Conservation (phyloP, 2,113 vertebrate species). For the Elachura formosa region DNA sequence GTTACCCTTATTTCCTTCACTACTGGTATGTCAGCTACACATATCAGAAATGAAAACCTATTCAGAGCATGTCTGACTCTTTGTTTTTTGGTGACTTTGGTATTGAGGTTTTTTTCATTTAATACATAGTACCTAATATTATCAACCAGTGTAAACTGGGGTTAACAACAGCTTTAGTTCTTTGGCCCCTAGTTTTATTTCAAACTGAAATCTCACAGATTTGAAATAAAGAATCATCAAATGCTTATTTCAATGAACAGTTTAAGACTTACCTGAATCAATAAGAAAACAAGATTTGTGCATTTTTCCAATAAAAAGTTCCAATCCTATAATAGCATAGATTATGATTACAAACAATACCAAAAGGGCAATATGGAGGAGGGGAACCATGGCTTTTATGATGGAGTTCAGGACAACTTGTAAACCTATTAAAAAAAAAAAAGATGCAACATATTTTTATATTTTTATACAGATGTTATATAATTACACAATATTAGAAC, state of each 20-base stretch:
- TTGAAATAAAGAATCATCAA: background rate
- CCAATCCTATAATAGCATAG: constrained; percentile 99
- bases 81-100: background rate
- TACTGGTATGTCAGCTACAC: background rate
- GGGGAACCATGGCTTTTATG: constrained; percentile 99
- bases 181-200: background rate
- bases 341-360: constrained; percentile 99
- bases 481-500: background rate
- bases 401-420: constrained; percentile 99
- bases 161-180: background rate
- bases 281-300: constrained; percentile 92
- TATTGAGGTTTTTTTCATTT: background rate
- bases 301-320: constrained; percentile 99
- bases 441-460: background rate
- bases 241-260: background rate
- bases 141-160: background rate
- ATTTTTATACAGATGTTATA: too few relatives aligned
- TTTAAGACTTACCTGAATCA: constrained; percentile 80
- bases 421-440: constrained; percentile 84
- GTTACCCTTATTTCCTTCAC: background rate
- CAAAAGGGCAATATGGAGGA: constrained; percentile 98
- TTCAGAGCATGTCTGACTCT: background rate
- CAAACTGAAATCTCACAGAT: background rate
- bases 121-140: background rate
- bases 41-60: background rate